Conservation (phyloP, 2,797 vertebrate genomes). For the Peromyscus aztecus region DNA sequence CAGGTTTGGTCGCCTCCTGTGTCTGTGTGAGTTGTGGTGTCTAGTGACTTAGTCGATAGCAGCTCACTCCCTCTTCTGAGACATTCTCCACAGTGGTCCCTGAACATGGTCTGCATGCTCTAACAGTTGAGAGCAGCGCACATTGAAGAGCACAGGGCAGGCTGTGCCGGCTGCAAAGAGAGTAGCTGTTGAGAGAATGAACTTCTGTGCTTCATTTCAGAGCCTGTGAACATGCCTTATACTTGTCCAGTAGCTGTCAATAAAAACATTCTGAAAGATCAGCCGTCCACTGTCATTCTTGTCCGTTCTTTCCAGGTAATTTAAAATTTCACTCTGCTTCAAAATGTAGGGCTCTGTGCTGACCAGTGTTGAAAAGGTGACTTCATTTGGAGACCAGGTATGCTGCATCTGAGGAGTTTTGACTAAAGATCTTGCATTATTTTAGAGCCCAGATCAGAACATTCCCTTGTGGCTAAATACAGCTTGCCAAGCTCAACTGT, state of each 20-base stretch:
- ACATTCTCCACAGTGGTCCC: background rate
- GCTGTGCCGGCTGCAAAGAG: background rate
- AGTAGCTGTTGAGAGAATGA: background rate
- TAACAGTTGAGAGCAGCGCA: background rate
- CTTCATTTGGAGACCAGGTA: background rate
- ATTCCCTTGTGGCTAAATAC: background rate
- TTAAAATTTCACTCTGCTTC: background rate
- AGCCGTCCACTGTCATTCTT: background rate
- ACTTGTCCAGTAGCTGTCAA: constrained; percentile 21
- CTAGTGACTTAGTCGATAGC: background rate
- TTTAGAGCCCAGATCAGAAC: background rate
- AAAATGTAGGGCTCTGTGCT: background rate
- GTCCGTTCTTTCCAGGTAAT: background rate
- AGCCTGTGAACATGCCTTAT: constrained; percentile 64
- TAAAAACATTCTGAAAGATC: constrained; percentile 67
- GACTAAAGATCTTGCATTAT: background rate
- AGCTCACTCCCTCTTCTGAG: background rate
- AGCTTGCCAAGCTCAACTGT: background rate
- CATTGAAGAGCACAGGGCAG: rapidly evolving
- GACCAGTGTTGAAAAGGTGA: background rate
- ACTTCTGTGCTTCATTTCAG: background rate
- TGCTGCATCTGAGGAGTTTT: background rate
- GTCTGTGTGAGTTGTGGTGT: constrained; percentile 13
- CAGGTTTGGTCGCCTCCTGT: background rate
- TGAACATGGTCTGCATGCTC: background rate